Evolutionary conservation across 2,888 invertebrate genomes (phyloP), one percentile per base, ranked within the genome.

Genomic region (Nemapogon koenigi): DNA sequence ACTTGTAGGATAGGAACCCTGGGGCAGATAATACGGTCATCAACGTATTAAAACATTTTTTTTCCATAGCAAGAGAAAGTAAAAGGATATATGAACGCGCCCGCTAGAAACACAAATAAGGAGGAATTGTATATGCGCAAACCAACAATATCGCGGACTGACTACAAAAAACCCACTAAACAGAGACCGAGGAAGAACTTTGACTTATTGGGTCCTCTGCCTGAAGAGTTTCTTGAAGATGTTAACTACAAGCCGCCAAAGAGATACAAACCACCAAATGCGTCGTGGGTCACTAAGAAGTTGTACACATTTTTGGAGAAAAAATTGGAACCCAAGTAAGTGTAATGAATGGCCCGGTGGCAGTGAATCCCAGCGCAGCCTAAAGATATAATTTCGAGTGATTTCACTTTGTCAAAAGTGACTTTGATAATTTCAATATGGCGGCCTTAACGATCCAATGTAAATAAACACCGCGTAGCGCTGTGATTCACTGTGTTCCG

Each of bases 201-300:
- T 13, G 14, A 10, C 3, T 28, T 18, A 11, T 14, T 58, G 1
- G 55, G 47, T 2, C 46, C 50, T 8, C 37, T 72, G 16, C 72
- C 76, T 0, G 29, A 48, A 0, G 65, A 70, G 27, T 16, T 76
- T 1, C 40, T 62, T 3, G 55, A 63, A 17, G 76, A 73, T 25
- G 46, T 73, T 53, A 67, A 62, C 26, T 75, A 73, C 29, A 75
- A 71, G 19, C 75, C 78, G 0, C 76, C 73, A 0, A 75, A 67
- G 41, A 52, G 69, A 18, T 79, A 62, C 43, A 52, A 52, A 30
- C 71, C 75, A 0, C 48, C 50, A 2, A 67, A 65, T 19, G 75
- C 72, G 0, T 51, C 70, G 0, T 79, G 79, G 79, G 60, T 62
- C 14, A 78, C 75, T 0, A 68, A 69, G 31, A 48, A 65, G 29